phyloP scores from a whole-genome alignment of 1,140 invertebrate genomes.

The Rhizoglyphus robini region DNA sequence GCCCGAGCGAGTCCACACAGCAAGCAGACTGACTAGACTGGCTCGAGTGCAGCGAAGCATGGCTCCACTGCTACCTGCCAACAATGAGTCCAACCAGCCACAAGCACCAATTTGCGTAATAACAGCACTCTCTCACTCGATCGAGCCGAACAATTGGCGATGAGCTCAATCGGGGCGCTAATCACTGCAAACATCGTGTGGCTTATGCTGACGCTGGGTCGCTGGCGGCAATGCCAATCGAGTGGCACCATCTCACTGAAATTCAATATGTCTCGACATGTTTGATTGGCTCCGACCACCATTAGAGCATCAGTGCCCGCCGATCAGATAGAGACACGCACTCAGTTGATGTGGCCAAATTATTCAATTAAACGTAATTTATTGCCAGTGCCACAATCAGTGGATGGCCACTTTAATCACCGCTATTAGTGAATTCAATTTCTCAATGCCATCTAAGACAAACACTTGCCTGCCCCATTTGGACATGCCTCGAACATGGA shows the following conservation, averaged over 20 bases:
- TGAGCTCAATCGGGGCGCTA: background rate
- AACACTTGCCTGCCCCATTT: background rate
- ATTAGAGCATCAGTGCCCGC: background rate
- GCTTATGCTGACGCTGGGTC: too few species aligned
- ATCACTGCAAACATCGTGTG: too few species aligned
- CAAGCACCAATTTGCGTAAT: constrained; percentile 7
- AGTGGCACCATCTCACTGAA: background rate
- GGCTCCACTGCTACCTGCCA: background rate
- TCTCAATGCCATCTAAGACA: constrained; percentile 4
- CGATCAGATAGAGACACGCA: background rate
- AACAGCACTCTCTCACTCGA: background rate
- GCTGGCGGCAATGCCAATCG: background rate
- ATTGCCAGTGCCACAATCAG: background rate
- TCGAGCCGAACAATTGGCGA: background rate
- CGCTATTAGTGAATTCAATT: constrained; percentile 7
- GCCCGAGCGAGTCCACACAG: background rate
- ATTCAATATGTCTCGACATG: background rate
- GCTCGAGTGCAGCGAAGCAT: background rate
- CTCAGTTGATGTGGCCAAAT: constrained; percentile 12
- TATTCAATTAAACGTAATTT: constrained; percentile 18
- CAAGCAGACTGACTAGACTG: background rate
- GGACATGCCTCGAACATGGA: background rate
- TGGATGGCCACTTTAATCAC: background rate
- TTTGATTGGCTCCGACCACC: background rate
- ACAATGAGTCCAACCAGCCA: background rate